Evolutionary conservation across 1,140 invertebrate species (phyloP), one percentile per base, ranked within the genome.

Genomic region (Panagrolaimus sp.): DNA sequence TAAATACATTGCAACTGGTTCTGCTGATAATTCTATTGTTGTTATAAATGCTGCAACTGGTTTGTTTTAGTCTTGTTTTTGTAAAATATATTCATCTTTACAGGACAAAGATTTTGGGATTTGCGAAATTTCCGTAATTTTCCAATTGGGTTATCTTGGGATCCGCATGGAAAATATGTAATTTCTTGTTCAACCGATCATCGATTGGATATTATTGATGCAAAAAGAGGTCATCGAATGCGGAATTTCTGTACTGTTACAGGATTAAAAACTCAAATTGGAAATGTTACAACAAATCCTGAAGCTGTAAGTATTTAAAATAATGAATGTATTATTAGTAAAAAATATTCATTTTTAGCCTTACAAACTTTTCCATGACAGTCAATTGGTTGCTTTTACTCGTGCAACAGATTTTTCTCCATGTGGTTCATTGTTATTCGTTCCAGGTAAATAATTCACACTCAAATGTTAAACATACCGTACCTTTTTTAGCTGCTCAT

Each of bases 351-450:
- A 38, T 38, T 38, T 38, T 2, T 38, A 78, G 76, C n/a, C 14
- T 21, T 77, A 75, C 43, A 77, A 77, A 70, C 38, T 77, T 26
- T 77, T 79, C 47, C 73, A 76, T 63, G 77, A 77, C 24, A 55
- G 73, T 24, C 76, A 77, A 46, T 32, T 79, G 7, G 43, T 52
- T 26, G 28, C 77, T 12, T 79, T 77, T 28, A 45, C 68, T 43
- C 58, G 76, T 10, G 62, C 58, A 15, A 26, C 69, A 52, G 74
- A 77, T 24, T 77, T 79, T 64, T 76, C 77, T 21, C 76, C 76
- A 2, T 78, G 77, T 55, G 76, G 76, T 6, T 26, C 64, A 32
- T 28, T 77, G 17, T 10, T 77, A 17, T 73, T 77, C 71, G 74
- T 75, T 15, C 76, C 77, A n/a, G 73, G 76, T 76, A 15, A 32